These are phyloP conservation scores for Drosophila lowei DNA, from an alignment of 1,140 invertebrate species.

Conservation along the genomic window DNA sequence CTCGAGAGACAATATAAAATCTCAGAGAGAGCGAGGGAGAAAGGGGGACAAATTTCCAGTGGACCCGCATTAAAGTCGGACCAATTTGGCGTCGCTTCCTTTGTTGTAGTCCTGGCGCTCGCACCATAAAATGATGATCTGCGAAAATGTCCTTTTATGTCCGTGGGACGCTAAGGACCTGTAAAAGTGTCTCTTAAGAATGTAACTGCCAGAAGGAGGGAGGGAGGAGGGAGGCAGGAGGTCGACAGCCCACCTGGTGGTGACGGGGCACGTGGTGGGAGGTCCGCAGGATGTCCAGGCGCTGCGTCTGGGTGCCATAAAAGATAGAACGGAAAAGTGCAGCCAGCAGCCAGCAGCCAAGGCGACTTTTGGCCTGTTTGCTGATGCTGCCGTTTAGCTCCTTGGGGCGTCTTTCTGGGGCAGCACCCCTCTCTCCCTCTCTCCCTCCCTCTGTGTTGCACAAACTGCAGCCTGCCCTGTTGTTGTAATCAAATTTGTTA, in stretches of 20 bases:
- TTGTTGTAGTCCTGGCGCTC: conserved; percentile 30
- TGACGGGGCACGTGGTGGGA: conserved; percentile 28
- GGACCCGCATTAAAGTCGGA: conserved; percentile 50
- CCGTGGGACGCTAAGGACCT: conserved; percentile 58
- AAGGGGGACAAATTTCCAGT: conserved; percentile 37
- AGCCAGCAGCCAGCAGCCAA: conserved; percentile 27
- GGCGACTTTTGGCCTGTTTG: conserved; percentile 58
- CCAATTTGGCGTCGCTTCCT: conserved; percentile 47
- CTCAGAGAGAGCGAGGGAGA: background rate
- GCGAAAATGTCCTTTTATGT: conserved; percentile 63
- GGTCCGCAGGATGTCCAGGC: too few relatives aligned
- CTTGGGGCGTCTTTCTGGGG: conserved; percentile 54
- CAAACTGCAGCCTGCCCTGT: conserved; percentile 27
- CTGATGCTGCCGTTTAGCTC: conserved; percentile 63
- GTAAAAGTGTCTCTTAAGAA: conserved; percentile 64
- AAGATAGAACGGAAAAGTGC: conserved; percentile 54
- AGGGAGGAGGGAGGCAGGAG: conserved; percentile 19
- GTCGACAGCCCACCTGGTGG: conserved; percentile 16
- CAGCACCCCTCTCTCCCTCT: background rate
- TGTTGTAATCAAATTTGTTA: conserved; percentile 77
- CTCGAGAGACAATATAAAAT: conserved; percentile 45
- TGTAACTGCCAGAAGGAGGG: conserved; percentile 30
- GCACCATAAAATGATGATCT: conserved; percentile 70
- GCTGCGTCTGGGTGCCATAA: conserved; percentile 41
- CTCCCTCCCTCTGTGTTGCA: background rate